These are phyloP conservation scores for Macroramphosus scolopax DNA, from an alignment of 2,797 vertebrate species.

Conservation along the genomic window DNA sequence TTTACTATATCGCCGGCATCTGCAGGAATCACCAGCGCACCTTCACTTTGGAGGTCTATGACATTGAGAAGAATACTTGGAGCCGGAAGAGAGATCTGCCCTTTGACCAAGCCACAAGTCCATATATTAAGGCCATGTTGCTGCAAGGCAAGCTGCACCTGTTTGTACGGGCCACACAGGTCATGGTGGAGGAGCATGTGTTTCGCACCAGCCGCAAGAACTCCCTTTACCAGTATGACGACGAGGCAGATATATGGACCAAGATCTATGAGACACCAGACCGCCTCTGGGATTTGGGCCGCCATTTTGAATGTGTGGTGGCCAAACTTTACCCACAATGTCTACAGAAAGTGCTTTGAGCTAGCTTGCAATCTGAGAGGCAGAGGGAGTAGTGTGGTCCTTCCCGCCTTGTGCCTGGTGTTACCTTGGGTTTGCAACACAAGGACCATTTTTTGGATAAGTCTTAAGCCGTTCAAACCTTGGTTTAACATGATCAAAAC, in stretches of 20 bases:
- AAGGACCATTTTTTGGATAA: slow-evolving; percentile 71
- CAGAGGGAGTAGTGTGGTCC: slow-evolving; percentile 38
- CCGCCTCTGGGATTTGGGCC: slow-evolving; percentile 97
- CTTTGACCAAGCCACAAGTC: slow-evolving; percentile 95
- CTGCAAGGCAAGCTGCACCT: slow-evolving; percentile 92
- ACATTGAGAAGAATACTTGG: slow-evolving; percentile 93
- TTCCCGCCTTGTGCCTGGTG: slow-evolving; percentile 77
- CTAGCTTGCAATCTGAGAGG: slow-evolving; percentile 36
- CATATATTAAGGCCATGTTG: slow-evolving; percentile 94
- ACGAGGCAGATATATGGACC: slow-evolving; percentile 88
- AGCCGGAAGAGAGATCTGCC: slow-evolving; percentile 91
- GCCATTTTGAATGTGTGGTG: slow-evolving; percentile 99
- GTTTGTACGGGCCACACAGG: slow-evolving; percentile 97
- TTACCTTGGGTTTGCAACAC: slow-evolving; percentile 83
- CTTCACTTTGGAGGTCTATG: slow-evolving; percentile 96
- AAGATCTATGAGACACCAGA: slow-evolving; percentile 97
- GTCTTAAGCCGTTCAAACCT: slow-evolving; percentile 76
- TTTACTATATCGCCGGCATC: slow-evolving; percentile 97
- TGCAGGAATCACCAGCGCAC: slow-evolving; percentile 95
- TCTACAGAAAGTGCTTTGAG: slow-evolving; percentile 99
- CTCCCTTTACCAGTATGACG: slow-evolving; percentile 95
- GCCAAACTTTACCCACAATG: slow-evolving; percentile 99
- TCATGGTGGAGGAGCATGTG: slow-evolving; percentile 96
- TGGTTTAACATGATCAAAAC: slow-evolving; percentile 69
- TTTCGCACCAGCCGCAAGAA: slow-evolving; percentile 99